These are phyloP conservation scores for Tiaroga cobitis DNA, from an alignment of 2,797 vertebrate genomes.

Conservation along the genomic window DNA sequence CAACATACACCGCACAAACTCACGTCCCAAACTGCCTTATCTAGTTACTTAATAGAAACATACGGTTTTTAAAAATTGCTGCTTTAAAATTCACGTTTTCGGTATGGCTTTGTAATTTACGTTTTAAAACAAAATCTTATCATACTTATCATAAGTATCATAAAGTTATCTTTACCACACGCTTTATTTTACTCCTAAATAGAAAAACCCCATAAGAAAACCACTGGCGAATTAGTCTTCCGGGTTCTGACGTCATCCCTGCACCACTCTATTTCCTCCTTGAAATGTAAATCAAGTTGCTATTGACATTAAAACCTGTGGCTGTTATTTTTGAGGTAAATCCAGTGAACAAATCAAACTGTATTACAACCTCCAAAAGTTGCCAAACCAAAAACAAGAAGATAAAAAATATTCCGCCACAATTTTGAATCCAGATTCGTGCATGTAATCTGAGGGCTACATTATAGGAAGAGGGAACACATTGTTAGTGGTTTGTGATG, in stretches of 20 bases:
- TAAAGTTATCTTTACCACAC: not conserved
- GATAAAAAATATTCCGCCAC: constrained; percentile 9
- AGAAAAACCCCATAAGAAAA: not conserved
- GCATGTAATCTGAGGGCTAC: constrained; percentile 25
- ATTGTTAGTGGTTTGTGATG: constrained; percentile 50
- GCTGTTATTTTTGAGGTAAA: constrained; percentile 5
- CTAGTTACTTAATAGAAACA: not conserved
- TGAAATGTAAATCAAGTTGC: not conserved
- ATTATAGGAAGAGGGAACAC: constrained; percentile 37
- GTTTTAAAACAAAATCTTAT: not conserved
- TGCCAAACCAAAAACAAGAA: constrained; percentile 22
- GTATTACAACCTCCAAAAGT: not conserved
- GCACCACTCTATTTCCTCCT: not conserved
- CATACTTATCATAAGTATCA: not conserved
- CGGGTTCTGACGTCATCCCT: not conserved
- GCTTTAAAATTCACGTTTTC: not conserved
- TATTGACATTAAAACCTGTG: not conserved
- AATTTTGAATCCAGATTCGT: constrained; percentile 33
- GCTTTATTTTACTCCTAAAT: not conserved
- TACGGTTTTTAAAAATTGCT: too few species aligned
- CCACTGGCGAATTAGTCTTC: not conserved
- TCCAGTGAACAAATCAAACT: not conserved
- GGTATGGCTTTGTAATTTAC: not conserved
- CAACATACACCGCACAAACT: too few species aligned
- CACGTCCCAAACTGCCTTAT: not conserved